phyloP scores from a whole-genome alignment of 1,140 invertebrate species.

The Diuraphis noxia region DNA sequence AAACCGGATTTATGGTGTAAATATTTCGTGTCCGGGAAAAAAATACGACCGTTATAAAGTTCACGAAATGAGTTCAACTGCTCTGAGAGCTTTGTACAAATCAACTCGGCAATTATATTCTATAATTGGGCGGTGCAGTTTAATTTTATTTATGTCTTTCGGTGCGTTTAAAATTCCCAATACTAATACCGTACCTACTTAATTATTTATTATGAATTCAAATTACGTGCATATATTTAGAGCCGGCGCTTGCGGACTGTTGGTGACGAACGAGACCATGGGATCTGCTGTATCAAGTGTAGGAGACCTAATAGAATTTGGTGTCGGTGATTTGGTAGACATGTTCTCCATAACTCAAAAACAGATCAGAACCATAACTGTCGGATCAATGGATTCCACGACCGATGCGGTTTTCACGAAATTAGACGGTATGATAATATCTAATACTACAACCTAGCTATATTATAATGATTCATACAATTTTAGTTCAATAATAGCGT shows the following conservation, averaged over 20 bases:
- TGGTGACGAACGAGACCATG: slow-evolving; percentile 36
- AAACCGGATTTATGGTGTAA: slow-evolving; percentile 18
- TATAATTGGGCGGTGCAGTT: neutral
- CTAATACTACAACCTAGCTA: too few species aligned
- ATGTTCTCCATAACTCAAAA: slow-evolving; percentile 47
- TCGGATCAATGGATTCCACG: slow-evolving; percentile 29
- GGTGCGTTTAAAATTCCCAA: neutral
- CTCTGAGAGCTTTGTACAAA: neutral
- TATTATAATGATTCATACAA: neutral
- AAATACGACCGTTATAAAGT: slow-evolving; percentile 1
- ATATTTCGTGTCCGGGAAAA: neutral
- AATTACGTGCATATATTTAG: neutral
- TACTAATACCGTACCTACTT: neutral
- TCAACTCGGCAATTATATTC: neutral
- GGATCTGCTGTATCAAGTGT: slow-evolving; percentile 4
- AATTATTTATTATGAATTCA: neutral
- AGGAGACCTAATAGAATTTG: slow-evolving; percentile 24
- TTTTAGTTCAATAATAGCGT: neutral
- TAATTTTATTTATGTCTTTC: neutral
- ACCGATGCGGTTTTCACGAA: slow-evolving; percentile 27
- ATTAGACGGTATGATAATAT: slow-evolving; percentile 15
- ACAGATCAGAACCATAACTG: slow-evolving; percentile 40
- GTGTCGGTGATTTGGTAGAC: slow-evolving; percentile 36
- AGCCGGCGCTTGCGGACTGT: slow-evolving; percentile 17
- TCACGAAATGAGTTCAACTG: neutral